phyloP scores from a whole-genome alignment of 2,113 vertebrate genomes.

The Dermatemys mawii region DNA sequence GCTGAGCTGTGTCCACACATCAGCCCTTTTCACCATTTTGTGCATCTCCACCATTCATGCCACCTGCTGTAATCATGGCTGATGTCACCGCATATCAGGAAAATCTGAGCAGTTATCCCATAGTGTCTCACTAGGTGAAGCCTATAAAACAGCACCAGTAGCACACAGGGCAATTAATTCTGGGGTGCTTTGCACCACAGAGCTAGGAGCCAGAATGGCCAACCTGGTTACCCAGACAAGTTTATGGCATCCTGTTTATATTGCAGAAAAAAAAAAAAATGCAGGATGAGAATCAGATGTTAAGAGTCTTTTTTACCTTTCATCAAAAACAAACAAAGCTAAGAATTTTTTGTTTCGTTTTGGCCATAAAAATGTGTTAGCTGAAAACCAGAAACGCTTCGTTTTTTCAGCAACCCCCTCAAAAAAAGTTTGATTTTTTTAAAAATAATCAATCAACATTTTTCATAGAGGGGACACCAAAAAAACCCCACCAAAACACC shows the following conservation, averaged over 20 bases:
- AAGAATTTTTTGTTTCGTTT: neutral
- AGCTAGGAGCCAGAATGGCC: neutral
- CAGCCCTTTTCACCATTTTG: neutral
- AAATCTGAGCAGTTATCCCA: neutral
- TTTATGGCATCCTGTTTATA: neutral
- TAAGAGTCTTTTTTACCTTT: neutral
- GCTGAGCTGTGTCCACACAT: neutral
- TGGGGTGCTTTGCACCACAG: neutral
- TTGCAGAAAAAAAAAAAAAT: neutral
- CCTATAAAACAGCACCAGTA: neutral
- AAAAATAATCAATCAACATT: neutral
- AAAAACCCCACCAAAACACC: neutral
- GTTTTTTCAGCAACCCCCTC: neutral
- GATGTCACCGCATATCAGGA: neutral
- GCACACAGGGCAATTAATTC: neutral
- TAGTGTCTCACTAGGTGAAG: neutral
- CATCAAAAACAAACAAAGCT: neutral
- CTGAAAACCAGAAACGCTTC: neutral
- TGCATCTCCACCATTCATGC: neutral
- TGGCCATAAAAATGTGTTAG: neutral
- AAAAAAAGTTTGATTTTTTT: neutral
- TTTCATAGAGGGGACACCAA: neutral
- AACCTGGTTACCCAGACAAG: neutral
- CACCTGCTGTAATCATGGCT: neutral
- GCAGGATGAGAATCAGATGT: neutral